These are phyloP conservation scores for Coturnix japonica DNA, from an alignment of 2,113 vertebrate species.

Conservation along the genomic window DNA sequence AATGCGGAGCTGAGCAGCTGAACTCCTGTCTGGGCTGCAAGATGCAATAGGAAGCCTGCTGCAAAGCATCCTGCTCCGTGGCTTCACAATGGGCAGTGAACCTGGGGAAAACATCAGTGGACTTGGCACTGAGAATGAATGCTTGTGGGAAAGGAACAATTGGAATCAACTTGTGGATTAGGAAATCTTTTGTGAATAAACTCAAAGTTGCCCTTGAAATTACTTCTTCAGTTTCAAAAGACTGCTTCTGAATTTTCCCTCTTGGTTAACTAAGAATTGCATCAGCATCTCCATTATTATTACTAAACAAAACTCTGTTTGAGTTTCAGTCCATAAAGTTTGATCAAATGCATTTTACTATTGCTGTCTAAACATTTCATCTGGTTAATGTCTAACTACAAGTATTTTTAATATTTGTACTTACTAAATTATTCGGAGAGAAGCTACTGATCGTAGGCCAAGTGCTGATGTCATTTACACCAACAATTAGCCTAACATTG, in stretches of 20 bases:
- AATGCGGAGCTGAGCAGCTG: background rate
- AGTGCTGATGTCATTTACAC: conserved; percentile 62
- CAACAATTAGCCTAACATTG: conserved; percentile 43
- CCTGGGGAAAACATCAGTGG: background rate
- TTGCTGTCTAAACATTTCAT: conserved; percentile 69
- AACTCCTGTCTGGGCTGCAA: background rate
- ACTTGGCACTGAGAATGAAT: background rate
- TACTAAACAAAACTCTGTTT: conserved; percentile 66
- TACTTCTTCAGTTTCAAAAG: conserved; percentile 31
- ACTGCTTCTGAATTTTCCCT: background rate
- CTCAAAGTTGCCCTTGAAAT: conserved; percentile 7
- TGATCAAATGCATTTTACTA: conserved; percentile 59
- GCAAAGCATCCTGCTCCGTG: background rate
- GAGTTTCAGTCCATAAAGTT: conserved; percentile 70
- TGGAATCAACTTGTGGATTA: background rate
- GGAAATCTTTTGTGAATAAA: background rate
- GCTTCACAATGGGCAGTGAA: background rate
- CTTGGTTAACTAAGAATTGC: conserved; percentile 46
- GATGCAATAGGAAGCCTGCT: background rate
- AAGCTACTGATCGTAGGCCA: conserved; percentile 57
- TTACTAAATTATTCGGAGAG: conserved; percentile 63
- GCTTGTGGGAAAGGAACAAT: conserved; percentile 1
- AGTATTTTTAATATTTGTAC: conserved; percentile 74
- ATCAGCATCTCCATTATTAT: conserved; percentile 53
- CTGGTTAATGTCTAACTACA: conserved; percentile 68